Evolutionary conservation across 2,113 vertebrate species (phyloP), one percentile per base, ranked within the genome.

Genomic region (Alces alces): DNA sequence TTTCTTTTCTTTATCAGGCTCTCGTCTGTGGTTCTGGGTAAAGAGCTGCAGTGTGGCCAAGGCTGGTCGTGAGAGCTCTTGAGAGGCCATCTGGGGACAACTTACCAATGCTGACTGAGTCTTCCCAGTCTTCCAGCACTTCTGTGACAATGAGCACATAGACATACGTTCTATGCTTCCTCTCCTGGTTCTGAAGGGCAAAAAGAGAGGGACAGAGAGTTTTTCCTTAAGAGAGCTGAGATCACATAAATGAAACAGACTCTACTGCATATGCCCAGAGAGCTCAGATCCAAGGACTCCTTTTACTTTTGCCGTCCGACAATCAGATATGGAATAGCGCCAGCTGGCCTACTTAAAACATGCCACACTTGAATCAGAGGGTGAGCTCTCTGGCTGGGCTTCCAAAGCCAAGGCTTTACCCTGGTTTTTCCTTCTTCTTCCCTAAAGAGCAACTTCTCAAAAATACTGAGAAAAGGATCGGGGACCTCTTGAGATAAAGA

Each of bases 41-140:
- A 43, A 1, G 19, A 27, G 30, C 43, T n/a, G 39, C 5, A 25
- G 1, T 3, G 2, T 0, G 28, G 60, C 14, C 17, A 88, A n/a
- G 30, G 16, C 47, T 11, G 1, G 11, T 9, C 23, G 10, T 5
- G 23, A 52, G 86, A 47, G 50, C 36, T 28, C 33, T 39, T 6
- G 23, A 36, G 28, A 36, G 12, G 33, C 47, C 39, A n/a, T 27
- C 54, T 79, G 54, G 57, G 2, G 83, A 61, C 3, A 17, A 93
- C 99, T 99, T 98, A 99, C 99, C 99, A 92, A 99, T 99, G 98
- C 99, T 99, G 95, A 99, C 99, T 2, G 99, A 99, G 98, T 99
- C 99, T 98, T 99, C 99, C 99, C 99, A 99, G 98, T 99, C 99
- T 97, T 99, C 99, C 98, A 99, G 99, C 96, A 99, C 99, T 98